Base-by-base conservation (phyloP, 2,113 vertebrate genomes). In the Petroica traversi region DNA sequence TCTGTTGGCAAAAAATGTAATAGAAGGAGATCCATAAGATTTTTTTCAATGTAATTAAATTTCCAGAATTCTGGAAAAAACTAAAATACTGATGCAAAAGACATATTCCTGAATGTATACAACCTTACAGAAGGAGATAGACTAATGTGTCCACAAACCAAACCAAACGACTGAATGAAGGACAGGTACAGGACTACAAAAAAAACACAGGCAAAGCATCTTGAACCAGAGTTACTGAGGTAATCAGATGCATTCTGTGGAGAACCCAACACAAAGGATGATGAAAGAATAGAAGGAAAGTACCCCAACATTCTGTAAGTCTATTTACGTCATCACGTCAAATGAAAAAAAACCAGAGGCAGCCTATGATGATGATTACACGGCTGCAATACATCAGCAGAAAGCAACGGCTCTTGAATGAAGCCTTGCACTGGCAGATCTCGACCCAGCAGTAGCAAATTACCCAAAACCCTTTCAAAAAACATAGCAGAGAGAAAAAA, bases 161-260 rank as follows among this genome's bases (percentile, higher is more conserved):
- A 74, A 54, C 4, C 13, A 61, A 72, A 67, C 1, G 26, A 71
- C 38, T 41, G 25, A 55, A 67, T 19, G 67, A 75, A 71, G 14
- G 24, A 67, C 8, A 75, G 11, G 7, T 29, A 38, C 5, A 36
- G 2, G 9, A 24, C 24, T 24, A 25, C n/a, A 64, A 38, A 43
- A 59, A 38, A 45, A 8, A 6, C 23, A 24, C 34, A 19, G 1
- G 2, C 3, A 2, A 74, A 57, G 4, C 9, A 45, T 19, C 41
- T 75, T 67, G 20, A 38, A 57, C 15, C 38, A 46, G 20, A 51
- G 10, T 15, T 41, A 40, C 34, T 13, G 7, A 29, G 14, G 51
- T 0, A 4, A 17, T 6, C 3, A 18, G n/a, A 58, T 19, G 46
- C 9, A 4, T 6, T 62, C 66, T 71, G 29, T 36, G 13, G 5